A percentile compares a stretch with the other conserved stretches of the same genome.
These are phyloP conservation scores for Cardinalis cardinalis DNA, from an alignment of 2,113 vertebrate genomes.

Conservation along the genomic window DNA sequence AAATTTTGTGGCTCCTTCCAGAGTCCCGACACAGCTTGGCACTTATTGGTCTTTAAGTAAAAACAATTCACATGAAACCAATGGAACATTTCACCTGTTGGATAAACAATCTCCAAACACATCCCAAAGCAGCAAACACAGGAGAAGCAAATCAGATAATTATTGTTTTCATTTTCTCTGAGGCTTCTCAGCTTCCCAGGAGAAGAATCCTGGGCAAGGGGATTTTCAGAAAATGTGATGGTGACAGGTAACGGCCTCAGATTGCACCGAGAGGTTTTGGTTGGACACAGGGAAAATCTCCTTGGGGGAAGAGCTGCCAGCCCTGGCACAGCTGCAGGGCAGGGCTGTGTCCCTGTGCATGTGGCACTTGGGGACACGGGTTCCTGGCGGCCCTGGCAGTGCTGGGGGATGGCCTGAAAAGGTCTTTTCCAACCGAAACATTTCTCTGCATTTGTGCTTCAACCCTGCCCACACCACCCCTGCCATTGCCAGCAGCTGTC, in stretches of 20 bases:
- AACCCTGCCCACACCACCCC: neutral
- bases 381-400: neutral
- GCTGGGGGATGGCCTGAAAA: neutral
- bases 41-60: too few relatives aligned
- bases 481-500: neutral
- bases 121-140: too few relatives aligned
- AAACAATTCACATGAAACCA: too few relatives aligned
- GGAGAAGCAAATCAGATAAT: too few relatives aligned
- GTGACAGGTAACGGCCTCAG: neutral
- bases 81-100: too few relatives aligned
- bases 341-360: neutral
- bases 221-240: too few relatives aligned
- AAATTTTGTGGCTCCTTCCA: too few relatives aligned
- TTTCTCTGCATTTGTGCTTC: neutral
- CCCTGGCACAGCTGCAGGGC: neutral
- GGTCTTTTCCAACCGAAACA: neutral
- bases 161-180: too few relatives aligned
- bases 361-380: neutral
- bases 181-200: too few relatives aligned
- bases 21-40: too few relatives aligned
- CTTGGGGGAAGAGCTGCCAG: neutral
- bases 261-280: accelerated
- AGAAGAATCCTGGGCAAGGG: too few relatives aligned
- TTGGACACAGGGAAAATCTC: neutral
- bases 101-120: too few relatives aligned